Evolutionary conservation across 1,140 invertebrate genomes (phyloP).

Genomic region (Pseudachorutes palmiensis): DNA sequence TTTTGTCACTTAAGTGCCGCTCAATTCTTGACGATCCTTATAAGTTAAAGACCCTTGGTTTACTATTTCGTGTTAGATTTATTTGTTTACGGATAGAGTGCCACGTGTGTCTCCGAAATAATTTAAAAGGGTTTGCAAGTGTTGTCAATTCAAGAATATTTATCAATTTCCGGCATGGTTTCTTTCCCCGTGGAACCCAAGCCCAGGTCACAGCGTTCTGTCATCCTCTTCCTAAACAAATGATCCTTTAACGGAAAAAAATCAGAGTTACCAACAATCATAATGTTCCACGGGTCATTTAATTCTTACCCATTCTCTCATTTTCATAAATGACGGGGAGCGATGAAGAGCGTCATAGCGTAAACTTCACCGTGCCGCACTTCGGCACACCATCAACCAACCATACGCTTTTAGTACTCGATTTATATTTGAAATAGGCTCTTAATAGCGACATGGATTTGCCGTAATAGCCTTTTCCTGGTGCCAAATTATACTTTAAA

Average conservation of each 20-base stretch:
- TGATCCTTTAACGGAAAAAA: constrained; percentile 11
- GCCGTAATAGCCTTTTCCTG: not conserved
- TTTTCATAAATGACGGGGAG: constrained; percentile 11
- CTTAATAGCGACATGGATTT: not conserved
- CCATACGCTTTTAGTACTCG: not conserved
- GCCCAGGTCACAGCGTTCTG: not conserved
- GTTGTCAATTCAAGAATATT: not conserved
- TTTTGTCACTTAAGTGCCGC: too few species aligned
- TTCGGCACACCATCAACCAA: not conserved
- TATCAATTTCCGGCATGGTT: not conserved
- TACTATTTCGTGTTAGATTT: too few species aligned
- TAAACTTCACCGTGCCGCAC: too few species aligned
- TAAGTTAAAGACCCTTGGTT: too few species aligned
- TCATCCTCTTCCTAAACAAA: constrained; percentile 14
- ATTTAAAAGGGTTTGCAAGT: not conserved
- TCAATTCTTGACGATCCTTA: too few species aligned
- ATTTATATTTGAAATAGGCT: not conserved
- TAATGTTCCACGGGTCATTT: constrained; percentile 31
- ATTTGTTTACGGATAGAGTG: too few species aligned
- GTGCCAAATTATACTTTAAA: not conserved
- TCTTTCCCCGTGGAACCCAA: not conserved
- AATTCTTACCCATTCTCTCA: constrained; percentile 16
- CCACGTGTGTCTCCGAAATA: too few species aligned
- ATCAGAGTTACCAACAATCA: constrained; percentile 12
- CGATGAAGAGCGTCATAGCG: not conserved